Percentiles rank a stretch among this genome's conserved stretches.
These are phyloP conservation scores for Leucophora obtusa DNA, from an alignment of 2,888 invertebrate genomes.

Conservation along the genomic window DNA sequence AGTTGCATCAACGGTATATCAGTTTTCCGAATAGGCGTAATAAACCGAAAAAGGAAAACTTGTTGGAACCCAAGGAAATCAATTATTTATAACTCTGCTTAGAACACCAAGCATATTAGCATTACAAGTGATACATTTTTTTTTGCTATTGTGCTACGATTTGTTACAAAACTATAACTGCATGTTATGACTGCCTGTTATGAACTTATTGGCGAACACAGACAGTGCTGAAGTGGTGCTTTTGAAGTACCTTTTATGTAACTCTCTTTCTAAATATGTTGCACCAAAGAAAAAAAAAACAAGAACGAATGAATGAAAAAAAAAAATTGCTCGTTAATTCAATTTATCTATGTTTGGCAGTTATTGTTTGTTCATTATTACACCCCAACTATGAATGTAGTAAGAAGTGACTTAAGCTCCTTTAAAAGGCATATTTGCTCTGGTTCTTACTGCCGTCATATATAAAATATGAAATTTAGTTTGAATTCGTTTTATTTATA, in stretches of 20 bases:
- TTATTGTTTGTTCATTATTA: slow-evolving; percentile 68
- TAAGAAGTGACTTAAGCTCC: slow-evolving; percentile 38
- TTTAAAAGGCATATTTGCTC: slow-evolving; percentile 61
- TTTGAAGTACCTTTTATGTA: slow-evolving; percentile 54
- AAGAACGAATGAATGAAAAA: background rate
- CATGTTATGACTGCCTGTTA: slow-evolving; percentile 55
- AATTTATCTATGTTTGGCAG: slow-evolving; percentile 69
- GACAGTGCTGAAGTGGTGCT: slow-evolving; percentile 5
- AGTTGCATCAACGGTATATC: no score
- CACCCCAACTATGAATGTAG: slow-evolving; percentile 44
- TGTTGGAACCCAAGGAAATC: no score
- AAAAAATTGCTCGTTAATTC: slow-evolving; percentile 67
- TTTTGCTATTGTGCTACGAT: slow-evolving; percentile 31
- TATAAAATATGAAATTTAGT: slow-evolving; percentile 61
- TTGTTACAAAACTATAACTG: slow-evolving; percentile 51
- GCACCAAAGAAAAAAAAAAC: background rate
- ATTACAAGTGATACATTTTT: slow-evolving; percentile 63
- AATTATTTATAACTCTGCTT: background rate
- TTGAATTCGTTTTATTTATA: slow-evolving; percentile 60
- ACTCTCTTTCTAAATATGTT: slow-evolving; percentile 12
- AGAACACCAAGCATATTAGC: slow-evolving; percentile 54
- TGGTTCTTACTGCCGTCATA: slow-evolving; percentile 62
- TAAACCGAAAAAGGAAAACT: no score
- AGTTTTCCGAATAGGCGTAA: no score
- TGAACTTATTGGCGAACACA: slow-evolving; percentile 24